Evolutionary conservation across 2,888 invertebrate species (phyloP), one percentile per base, ranked within the genome.

Genomic region (Harmothoe impar): DNA sequence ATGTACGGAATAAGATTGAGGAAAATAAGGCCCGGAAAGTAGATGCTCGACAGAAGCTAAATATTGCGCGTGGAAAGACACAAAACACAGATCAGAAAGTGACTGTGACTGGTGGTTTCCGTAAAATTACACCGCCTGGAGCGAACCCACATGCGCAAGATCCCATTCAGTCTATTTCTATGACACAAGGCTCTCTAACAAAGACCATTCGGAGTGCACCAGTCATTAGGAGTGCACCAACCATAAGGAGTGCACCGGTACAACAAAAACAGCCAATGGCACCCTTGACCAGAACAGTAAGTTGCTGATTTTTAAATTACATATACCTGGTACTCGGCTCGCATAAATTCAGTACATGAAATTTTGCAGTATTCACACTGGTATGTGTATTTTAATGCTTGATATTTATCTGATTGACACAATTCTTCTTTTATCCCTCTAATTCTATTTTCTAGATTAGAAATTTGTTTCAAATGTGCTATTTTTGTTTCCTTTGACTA

Each of bases 1-100:
- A 86, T 29, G 86, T 86, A 17, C 25, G 86, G 54, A 25, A n/a
- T 5, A 20, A 29, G 0, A 86, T 86, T 15, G 86, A 86, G 54
- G 25, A 25, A 25, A 86, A 54, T 20, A 86, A 86, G 56, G 86
- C 86, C 29, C 20, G 52, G 7, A 86, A 86, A 23, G 43, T 81
- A 35, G 86, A 86, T 54, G 86, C 86, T 31, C 52, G 86, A 52
- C 56, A 52, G 56, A 86, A 86, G 33, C 25, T 86, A 51, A 86
- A 54, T 12, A 81, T 20, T 43, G 81, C 81, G 1, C 81, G 81
- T 20, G 81, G 35, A 23, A 81, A 81, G 43, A 72, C 72, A n/a
- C 72, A 72, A 29, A 72, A 15, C 72, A 29, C 72, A 29, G 81
- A 81, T 5, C 81, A 33, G 20, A 33, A 86, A 54, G 56, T 31